Conservation (phyloP, 2,113 vertebrate species). For the Papio anubis region DNA sequence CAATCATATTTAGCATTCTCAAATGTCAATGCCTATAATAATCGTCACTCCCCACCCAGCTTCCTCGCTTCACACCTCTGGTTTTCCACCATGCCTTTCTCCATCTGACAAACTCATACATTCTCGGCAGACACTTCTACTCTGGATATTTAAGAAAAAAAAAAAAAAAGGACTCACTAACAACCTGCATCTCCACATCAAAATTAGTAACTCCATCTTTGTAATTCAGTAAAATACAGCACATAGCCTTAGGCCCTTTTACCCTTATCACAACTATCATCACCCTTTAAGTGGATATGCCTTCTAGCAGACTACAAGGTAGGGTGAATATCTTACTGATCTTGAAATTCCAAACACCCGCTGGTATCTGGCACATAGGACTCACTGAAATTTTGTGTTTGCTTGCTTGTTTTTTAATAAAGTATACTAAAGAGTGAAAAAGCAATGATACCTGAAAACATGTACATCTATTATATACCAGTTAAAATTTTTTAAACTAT, state of each 20-base stretch:
- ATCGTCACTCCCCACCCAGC: neutral
- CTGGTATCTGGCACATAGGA: neutral
- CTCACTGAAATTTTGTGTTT: neutral
- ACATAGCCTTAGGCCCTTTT: neutral
- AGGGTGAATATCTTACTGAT: neutral
- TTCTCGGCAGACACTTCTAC: neutral
- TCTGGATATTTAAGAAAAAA: too few species aligned
- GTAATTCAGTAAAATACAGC: constrained; percentile 12
- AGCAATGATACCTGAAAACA: neutral
- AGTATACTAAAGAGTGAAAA: neutral
- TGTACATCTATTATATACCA: neutral
- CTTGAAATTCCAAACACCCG: constrained; percentile 17
- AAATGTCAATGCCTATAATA: neutral
- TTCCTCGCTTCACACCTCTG: neutral
- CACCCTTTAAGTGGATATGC: neutral
- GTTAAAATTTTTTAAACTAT: neutral
- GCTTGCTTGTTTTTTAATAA: neutral
- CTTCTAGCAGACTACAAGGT: neutral
- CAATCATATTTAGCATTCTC: neutral
- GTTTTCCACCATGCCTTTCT: neutral
- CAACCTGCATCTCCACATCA: neutral
- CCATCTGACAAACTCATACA: neutral
- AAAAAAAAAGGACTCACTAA: neutral
- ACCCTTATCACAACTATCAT: neutral
- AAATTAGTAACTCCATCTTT: neutral